Evolutionary conservation across 53 echinoderm and acorn worm species (phyloP).

Genomic region (Temnopleurus reevesii): DNA sequence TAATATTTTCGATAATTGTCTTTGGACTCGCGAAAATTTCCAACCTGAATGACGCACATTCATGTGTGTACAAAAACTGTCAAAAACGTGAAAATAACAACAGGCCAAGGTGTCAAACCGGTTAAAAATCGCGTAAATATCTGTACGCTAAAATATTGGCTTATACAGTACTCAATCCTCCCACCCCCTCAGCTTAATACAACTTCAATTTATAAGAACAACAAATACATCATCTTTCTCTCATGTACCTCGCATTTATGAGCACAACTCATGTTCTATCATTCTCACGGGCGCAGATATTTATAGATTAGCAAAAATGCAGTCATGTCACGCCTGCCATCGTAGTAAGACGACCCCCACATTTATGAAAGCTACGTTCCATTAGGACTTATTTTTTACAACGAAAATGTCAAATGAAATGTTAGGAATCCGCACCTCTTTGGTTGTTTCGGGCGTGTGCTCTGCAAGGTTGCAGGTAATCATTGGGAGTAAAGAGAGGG

Average conservation of each 20-base stretch:
- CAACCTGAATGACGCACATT: too few species aligned
- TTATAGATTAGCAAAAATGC: conserved; percentile 34
- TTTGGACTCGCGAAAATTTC: too few species aligned
- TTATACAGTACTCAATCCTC: too few species aligned
- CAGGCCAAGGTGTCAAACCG: too few species aligned
- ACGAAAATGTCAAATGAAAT: neutral
- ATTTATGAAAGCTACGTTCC: conserved; percentile 11
- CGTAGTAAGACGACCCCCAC: conserved; percentile 18
- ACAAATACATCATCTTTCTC: neutral
- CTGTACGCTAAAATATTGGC: too few species aligned
- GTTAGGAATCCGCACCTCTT: neutral
- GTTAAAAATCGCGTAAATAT: too few species aligned
- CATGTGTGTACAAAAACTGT: too few species aligned
- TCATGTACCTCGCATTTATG: neutral
- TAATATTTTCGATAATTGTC: too few species aligned
- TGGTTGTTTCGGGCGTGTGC: neutral
- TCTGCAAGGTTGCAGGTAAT: neutral
- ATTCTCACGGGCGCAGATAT: neutral
- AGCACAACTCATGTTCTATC: neutral
- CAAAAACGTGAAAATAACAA: too few species aligned
- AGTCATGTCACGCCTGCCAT: conserved; percentile 40
- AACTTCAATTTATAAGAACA: too few species aligned
- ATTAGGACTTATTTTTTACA: neutral
- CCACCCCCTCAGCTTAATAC: too few species aligned
- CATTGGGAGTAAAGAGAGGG: neutral